Conservation (phyloP, 2,113 vertebrate species). For the Eretmochelys imbricata region DNA sequence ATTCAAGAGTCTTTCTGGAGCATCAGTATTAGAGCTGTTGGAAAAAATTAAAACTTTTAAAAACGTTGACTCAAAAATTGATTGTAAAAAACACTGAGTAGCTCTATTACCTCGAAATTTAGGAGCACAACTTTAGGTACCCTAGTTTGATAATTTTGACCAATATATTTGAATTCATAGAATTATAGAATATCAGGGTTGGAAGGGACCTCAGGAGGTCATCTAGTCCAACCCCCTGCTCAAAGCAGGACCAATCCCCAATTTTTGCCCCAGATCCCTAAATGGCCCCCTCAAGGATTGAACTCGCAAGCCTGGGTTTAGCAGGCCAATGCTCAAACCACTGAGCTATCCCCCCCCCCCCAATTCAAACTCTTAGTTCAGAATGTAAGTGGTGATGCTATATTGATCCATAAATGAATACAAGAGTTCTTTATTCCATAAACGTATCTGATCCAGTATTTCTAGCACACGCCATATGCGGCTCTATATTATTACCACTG, state of each 20-base stretch:
- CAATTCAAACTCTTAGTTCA: neutral
- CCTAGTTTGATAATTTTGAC: neutral
- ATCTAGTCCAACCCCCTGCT: too few relatives aligned
- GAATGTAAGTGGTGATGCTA: neutral
- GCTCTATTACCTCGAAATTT: neutral
- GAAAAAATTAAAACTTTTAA: slow-evolving; percentile 1
- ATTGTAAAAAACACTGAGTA: neutral
- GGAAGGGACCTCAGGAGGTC: too few relatives aligned
- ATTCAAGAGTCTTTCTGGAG: neutral
- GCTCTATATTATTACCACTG: neutral
- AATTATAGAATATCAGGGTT: too few relatives aligned
- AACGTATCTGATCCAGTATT: neutral
- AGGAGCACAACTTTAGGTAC: neutral
- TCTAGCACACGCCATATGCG: neutral
- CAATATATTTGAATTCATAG: neutral
- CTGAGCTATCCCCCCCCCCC: too few relatives aligned
- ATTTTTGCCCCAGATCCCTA: too few relatives aligned
- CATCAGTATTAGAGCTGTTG: slow-evolving; percentile 27
- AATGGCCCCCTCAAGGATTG: too few relatives aligned
- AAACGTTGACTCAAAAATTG: neutral
- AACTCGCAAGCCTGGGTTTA: too few relatives aligned
- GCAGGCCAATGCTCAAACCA: too few relatives aligned
- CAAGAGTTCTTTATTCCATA: neutral
- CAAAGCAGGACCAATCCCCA: too few relatives aligned
- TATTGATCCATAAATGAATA: neutral